Conservation (phyloP, 2,113 vertebrate genomes). For the Andinoacara biseriatus region DNA sequence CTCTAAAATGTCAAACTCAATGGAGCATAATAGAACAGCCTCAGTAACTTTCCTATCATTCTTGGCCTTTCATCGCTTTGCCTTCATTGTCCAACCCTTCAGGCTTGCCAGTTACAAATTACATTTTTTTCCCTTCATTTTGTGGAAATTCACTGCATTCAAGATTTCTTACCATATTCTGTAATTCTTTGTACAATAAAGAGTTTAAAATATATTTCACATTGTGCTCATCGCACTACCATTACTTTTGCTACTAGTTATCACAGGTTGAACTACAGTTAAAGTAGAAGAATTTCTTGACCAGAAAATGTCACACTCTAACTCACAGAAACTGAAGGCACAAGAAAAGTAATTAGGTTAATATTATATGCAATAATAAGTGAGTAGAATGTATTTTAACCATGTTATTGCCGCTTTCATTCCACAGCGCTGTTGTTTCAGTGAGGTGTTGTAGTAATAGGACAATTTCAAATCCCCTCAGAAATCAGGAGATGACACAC, state of each 20-base stretch:
- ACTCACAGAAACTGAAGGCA: neutral
- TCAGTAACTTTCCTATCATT: conserved; percentile 7
- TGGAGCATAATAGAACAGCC: neutral
- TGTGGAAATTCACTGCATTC: neutral
- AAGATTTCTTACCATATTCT: neutral
- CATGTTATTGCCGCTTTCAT: neutral
- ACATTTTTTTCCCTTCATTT: neutral
- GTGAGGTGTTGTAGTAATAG: neutral
- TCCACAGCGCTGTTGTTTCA: neutral
- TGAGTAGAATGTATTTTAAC: neutral
- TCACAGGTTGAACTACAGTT: neutral
- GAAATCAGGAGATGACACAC: neutral
- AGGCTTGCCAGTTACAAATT: neutral
- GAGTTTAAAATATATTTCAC: neutral
- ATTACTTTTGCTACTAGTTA: neutral
- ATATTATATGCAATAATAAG: too few species aligned
- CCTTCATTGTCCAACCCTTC: conserved; percentile 15
- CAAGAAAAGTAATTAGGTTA: too few species aligned
- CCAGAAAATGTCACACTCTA: neutral
- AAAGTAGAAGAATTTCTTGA: neutral
- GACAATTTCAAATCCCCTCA: neutral
- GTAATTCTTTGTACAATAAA: neutral
- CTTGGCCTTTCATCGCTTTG: neutral
- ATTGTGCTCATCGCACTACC: neutral
- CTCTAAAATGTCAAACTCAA: conserved; percentile 31